A percentile compares a stretch with the other conserved stretches of the same genome.
Evolutionary conservation across 2,888 invertebrate genomes (phyloP).

Genomic region (Drosophila koepferae): DNA sequence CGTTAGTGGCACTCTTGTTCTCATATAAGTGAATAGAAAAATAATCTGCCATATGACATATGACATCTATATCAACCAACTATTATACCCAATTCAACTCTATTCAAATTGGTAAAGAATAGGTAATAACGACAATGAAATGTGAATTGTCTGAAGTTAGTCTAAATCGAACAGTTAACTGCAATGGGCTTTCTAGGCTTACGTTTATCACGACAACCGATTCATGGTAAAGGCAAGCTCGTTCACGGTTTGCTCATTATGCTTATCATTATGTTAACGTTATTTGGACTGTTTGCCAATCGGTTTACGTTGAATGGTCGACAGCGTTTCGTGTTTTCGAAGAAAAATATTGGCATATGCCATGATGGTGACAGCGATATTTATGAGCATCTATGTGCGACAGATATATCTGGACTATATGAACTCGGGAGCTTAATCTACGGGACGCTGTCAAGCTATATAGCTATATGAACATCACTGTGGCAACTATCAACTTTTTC

Average conservation of each 20-base stretch:
- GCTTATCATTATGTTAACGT: conserved; percentile 49
- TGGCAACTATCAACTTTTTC: conserved; percentile 68
- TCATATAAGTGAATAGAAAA: too few species aligned
- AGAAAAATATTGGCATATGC: conserved; percentile 62
- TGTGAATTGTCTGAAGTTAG: conserved; percentile 12
- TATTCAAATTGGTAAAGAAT: neutral
- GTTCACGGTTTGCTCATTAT: conserved; percentile 45
- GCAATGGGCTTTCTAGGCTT: conserved; percentile 45
- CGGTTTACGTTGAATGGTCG: conserved; percentile 51
- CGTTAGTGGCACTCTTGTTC: too few species aligned
- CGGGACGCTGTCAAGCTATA: conserved; percentile 75
- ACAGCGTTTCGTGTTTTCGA: conserved; percentile 59
- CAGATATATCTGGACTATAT: conserved; percentile 68
- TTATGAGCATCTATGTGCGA: conserved; percentile 62
- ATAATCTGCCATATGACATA: neutral
- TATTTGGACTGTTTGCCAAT: conserved; percentile 63
- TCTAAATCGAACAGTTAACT: conserved; percentile 5
- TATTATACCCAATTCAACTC: neutral
- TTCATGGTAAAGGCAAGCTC: conserved; percentile 35
- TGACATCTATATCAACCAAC: neutral
- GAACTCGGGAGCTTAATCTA: conserved; percentile 62
- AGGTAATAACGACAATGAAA: conserved; percentile 5
- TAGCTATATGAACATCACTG: conserved; percentile 77
- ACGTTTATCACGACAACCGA: conserved; percentile 37
- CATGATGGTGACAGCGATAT: conserved; percentile 52